phyloP scores from a whole-genome alignment of 2,797 vertebrate species.

The Pseudotriccus pelzelni region DNA sequence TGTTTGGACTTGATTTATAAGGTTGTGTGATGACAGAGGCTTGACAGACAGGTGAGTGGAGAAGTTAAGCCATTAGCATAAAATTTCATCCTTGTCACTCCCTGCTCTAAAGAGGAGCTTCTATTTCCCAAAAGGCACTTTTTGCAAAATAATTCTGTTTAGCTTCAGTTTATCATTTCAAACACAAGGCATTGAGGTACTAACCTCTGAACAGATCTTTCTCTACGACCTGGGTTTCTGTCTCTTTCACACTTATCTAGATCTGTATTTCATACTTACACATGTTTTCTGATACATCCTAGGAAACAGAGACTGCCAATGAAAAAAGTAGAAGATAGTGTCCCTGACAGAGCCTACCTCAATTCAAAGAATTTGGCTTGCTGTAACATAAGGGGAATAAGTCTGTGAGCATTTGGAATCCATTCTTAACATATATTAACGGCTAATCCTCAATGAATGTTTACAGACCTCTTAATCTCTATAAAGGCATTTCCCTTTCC shows the following conservation, averaged over 20 bases:
- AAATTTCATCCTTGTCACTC: slow-evolving; percentile 35
- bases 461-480: not conserved
- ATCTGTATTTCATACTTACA: not conserved
- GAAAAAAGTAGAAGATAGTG: not conserved
- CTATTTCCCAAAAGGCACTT: not conserved
- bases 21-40: not conserved
- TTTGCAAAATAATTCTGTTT: not conserved
- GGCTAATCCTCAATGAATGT: not conserved
- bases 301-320: not conserved
- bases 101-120: not conserved
- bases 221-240: not conserved
- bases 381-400: not conserved
- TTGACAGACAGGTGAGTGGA: slow-evolving; percentile 21
- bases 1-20: slow-evolving; percentile 1
- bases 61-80: slow-evolving; percentile 15
- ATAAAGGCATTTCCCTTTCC: not conserved
- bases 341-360: not conserved
- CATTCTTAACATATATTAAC: not conserved
- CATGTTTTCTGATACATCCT: not conserved
- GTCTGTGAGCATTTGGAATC: not conserved
- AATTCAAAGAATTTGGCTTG: not conserved
- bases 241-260: not conserved
- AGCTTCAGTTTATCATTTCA: not conserved
- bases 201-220: not conserved
- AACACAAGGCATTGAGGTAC: not conserved